Evolutionary conservation across 2,797 vertebrate genomes (phyloP), one percentile per base, ranked within the genome.

Genomic region (Pseudomugil tenellus): DNA sequence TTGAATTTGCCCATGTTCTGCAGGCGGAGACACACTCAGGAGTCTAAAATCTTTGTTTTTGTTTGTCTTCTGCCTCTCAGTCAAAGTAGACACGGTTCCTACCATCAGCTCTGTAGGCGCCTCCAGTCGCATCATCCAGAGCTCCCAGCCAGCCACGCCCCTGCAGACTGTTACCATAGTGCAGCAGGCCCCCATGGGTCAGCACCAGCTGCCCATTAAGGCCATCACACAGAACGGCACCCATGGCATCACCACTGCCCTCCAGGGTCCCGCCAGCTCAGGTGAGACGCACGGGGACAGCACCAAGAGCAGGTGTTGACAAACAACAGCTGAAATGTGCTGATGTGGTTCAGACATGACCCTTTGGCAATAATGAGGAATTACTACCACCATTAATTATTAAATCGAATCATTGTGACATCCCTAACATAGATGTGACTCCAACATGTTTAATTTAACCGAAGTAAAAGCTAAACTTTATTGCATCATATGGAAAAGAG

Each of bases 141-240:
- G 90, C 29, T 92, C 95, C 58, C 93, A 94, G 82, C 76, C 93
- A 0, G 85, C 78, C 70, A 34, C 94, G 0, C 92, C 96, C 53
- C 83, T 98, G 73, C 96, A 97, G 92, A 97, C 96, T 2, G 95
- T 98, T 37, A 96, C 97, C 86, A 96, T 98, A 14, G 93, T 98
- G 81, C 96, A 97, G 77, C 96, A 95, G 90, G 91, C 95, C 4
- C 95, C 96, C 37, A 56, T 98, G 58, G 97, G 97, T 46, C 97
- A 98, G 86, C 97, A 99, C 95, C 97, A 98, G 95, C 96, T 99
- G 87, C 97, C 97, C 21, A 95, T 99, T 65, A 97, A 97, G 93
- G 91, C 97, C 83, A 96, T 99, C 73, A 94, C 95, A 0, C 97
- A 99, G 86, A 99, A 99, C 1, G 97, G 97, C 76, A 96, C 96